Evolutionary conservation across 2,797 vertebrate species (phyloP).

Genomic region (Anabacerthia variegaticeps): DNA sequence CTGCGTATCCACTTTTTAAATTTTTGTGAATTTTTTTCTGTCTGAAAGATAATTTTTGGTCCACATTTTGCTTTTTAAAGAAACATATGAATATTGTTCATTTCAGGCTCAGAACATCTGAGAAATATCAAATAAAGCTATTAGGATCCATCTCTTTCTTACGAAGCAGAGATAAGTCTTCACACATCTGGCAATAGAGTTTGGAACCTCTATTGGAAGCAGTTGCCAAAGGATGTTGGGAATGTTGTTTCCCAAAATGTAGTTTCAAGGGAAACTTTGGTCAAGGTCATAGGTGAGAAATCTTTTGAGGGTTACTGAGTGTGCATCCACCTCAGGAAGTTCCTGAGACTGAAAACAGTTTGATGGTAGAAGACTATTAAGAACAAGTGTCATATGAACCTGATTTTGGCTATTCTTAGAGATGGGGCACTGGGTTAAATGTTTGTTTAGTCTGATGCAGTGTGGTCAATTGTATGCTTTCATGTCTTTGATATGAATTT

Average conservation of each 20-base stretch:
- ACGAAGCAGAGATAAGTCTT: background rate
- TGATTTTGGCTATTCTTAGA: background rate
- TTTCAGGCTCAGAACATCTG: background rate
- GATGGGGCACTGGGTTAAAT: background rate
- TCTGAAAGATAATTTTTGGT: background rate
- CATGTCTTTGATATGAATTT: background rate
- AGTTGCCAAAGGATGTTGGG: background rate
- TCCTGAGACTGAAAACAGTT: background rate
- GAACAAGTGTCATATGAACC: background rate
- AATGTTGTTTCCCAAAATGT: background rate
- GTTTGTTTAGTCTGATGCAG: background rate
- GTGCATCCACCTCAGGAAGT: background rate
- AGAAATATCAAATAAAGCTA: background rate
- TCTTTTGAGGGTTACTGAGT: background rate
- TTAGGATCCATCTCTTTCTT: background rate
- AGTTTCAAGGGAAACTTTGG: background rate
- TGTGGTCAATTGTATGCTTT: background rate
- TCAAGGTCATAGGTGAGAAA: background rate
- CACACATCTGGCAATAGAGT: background rate
- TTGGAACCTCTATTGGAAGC: background rate
- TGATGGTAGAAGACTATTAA: background rate
- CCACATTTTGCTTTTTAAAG: background rate
- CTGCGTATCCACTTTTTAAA: background rate
- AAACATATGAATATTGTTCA: background rate
- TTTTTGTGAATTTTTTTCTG: background rate